A percentile compares a stretch with the other conserved stretches of the same genome.
These are phyloP conservation scores for Dysdera silvatica DNA, from an alignment of 1,140 invertebrate species.

Conservation along the genomic window DNA sequence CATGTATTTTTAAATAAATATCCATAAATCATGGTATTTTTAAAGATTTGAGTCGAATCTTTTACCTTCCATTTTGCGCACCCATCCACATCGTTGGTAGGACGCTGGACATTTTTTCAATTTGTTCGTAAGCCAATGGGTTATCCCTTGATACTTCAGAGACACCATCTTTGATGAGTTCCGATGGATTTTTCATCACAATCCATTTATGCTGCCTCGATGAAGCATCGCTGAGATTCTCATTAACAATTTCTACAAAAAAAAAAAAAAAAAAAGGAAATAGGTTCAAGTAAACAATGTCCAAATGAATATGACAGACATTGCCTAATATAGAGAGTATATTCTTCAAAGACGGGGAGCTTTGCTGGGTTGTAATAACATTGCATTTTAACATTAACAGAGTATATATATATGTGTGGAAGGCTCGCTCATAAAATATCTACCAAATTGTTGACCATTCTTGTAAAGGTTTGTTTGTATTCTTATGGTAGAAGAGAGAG, in stretches of 20 bases:
- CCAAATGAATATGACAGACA: too few species aligned
- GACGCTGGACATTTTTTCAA: slow-evolving; percentile 61
- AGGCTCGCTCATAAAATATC: too few species aligned
- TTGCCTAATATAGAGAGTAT: too few species aligned
- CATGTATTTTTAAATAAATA: background rate
- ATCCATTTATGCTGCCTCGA: slow-evolving; percentile 23
- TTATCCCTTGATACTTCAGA: slow-evolving; percentile 42
- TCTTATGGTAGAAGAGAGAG: too few species aligned
- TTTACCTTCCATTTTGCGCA: slow-evolving; percentile 61
- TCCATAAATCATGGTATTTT: background rate
- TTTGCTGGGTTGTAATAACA: too few species aligned
- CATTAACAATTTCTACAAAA: slow-evolving; percentile 8
- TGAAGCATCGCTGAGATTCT: slow-evolving; percentile 6
- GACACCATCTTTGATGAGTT: slow-evolving; percentile 50
- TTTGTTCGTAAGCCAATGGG: slow-evolving; percentile 33
- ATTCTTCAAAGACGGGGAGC: too few species aligned
- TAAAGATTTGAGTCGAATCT: background rate
- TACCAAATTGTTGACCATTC: too few species aligned
- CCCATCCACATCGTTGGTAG: slow-evolving; percentile 97
- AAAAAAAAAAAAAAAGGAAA: too few species aligned
- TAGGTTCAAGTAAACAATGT: too few species aligned
- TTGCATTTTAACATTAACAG: too few species aligned
- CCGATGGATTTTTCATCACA: slow-evolving; percentile 35
- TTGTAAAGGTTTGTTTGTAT: too few species aligned
- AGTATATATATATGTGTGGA: too few species aligned